Evolutionary conservation across 1,140 invertebrate species (phyloP), one percentile per base, ranked within the genome.

Genomic region (Mylabris phalerata): DNA sequence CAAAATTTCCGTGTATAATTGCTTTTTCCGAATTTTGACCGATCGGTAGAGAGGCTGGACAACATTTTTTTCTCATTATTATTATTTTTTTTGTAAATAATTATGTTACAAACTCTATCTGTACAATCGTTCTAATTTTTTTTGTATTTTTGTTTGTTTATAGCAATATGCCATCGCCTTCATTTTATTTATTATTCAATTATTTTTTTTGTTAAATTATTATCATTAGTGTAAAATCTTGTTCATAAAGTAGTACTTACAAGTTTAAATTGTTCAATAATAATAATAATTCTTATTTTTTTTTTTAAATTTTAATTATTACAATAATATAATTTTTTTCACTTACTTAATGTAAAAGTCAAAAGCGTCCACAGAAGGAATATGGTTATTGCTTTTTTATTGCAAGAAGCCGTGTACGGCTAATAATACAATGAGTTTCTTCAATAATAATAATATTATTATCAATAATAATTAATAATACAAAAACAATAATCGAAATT

Each of bases 361-460:
- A 68, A 74, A 77, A 77, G 75, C 75, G 73, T 75, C 75, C 75
- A 77, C 72, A 75, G 70, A 75, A 74, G 73, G 73, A 75, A 68
- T 74, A 76, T 72, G 75, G 74, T 77, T 77, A 77, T 77, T 77
- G 75, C 75, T 77, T 68, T 73, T 70, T 77, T 77, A 76, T 77
- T 76, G 75, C 75, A 74, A 76, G 73, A 75, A 74, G 74, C 71
- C 74, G 58, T 69, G 60, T 62, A 59, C 72, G 67, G 68, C 66
- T 64, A 59, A 69, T n/a, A 64, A 64, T 64, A 64, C 60, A 64
- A 61, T 56, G 55, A 62, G 46, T 64, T 61, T 59, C 44, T 47
- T n/a, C 9, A 32, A 32, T 32, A 32, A 32, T 32, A 32, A 32
- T 32, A 32, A 32, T 32, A 32, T 32, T 32, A 32, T 32, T 32